phyloP scores from a whole-genome alignment of 2,113 vertebrate genomes.

The Chaetura pelagica region DNA sequence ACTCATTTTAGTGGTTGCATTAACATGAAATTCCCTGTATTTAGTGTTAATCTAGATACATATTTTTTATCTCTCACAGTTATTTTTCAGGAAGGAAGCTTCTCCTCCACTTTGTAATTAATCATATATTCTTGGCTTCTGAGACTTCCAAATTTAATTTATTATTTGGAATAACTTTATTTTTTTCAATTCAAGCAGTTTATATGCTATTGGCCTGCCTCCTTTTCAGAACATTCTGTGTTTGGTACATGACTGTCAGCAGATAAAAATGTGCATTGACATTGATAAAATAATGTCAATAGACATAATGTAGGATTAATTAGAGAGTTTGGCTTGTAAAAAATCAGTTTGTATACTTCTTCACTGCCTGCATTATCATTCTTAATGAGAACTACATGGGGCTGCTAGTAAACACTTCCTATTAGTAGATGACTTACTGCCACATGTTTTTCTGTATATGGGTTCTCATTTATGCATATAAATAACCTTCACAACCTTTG shows the following conservation, averaged over 20 bases:
- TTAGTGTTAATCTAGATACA: background rate
- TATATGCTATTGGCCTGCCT: background rate
- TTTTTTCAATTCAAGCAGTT: background rate
- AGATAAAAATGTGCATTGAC: background rate
- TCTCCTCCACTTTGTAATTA: background rate
- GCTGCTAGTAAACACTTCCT: background rate
- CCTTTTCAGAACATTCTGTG: background rate
- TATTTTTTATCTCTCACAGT: background rate
- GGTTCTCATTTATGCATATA: background rate
- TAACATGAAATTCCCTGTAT: background rate
- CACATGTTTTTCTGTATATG: background rate
- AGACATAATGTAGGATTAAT: background rate
- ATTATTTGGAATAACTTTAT: background rate
- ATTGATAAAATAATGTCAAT: background rate
- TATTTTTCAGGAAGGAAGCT: background rate
- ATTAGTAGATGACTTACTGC: background rate
- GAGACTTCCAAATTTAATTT: background rate
- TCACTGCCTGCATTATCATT: background rate
- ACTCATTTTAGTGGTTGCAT: background rate
- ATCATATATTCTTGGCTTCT: background rate
- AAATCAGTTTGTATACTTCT: no score
- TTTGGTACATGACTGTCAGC: background rate
- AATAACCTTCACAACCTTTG: background rate
- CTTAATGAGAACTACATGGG: background rate
- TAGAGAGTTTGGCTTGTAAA: background rate